A percentile compares a stretch with the other conserved stretches of the same genome.
These are phyloP conservation scores for Leptinotarsa lineolata DNA, from an alignment of 1,140 invertebrate species.

Conservation along the genomic window DNA sequence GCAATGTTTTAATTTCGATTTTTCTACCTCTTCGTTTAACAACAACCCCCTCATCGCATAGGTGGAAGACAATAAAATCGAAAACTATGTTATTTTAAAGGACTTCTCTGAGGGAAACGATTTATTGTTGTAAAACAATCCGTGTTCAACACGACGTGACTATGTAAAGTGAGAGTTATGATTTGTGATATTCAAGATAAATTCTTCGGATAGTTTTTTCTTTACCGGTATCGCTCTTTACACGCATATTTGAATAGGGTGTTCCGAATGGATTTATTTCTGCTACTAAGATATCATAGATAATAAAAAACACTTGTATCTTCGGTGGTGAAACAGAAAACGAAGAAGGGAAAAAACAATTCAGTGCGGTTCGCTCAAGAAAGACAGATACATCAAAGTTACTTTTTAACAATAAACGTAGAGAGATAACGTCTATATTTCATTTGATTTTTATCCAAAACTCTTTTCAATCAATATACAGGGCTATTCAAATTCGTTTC, in stretches of 20 bases:
- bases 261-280: not conserved
- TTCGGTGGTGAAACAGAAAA: too few relatives aligned
- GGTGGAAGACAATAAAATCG: constrained; percentile 8
- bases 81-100: constrained; percentile 4
- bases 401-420: too few relatives aligned
- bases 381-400: too few relatives aligned
- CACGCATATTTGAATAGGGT: constrained; percentile 2
- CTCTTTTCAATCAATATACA: too few relatives aligned
- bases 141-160: constrained; percentile 1
- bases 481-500: too few relatives aligned
- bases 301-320: not conserved
- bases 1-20: constrained; percentile 6
- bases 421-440: too few relatives aligned
- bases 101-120: not conserved
- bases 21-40: constrained; percentile 2
- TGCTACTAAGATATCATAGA: not conserved
- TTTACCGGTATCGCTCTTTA: not conserved
- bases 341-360: too few relatives aligned
- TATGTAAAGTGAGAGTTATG: constrained; percentile 5
- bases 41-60: not conserved
- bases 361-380: too few relatives aligned
- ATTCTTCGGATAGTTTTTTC: constrained; percentile 3
- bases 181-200: constrained; percentile 7
- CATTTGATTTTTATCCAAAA: too few relatives aligned
- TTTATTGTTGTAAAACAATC: constrained; percentile 4